Conservation (phyloP, 2,888 invertebrate genomes). For the Drepanosiphum platanoidis region DNA sequence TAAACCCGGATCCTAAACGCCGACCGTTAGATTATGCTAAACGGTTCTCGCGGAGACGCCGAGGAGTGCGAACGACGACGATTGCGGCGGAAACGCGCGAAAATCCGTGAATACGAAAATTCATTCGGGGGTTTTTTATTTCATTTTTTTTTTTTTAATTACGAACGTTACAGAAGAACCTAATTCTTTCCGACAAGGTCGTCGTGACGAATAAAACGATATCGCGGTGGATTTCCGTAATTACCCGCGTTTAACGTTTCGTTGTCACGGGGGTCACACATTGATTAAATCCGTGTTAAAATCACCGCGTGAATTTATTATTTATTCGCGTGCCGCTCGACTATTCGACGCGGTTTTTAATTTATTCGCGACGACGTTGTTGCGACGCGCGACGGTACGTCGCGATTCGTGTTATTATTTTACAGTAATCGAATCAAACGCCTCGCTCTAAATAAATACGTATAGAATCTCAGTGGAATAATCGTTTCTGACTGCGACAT, state of each 20-base stretch:
- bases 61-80: neutral
- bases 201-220: neutral
- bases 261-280: neutral
- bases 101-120: no score
- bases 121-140: neutral
- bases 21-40: neutral
- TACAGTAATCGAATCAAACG: no score
- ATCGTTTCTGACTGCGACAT: no score
- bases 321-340: neutral
- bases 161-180: no score
- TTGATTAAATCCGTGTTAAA: neutral
- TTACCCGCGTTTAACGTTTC: no score
- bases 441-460: no score
- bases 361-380: no score
- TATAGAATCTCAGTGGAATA: no score
- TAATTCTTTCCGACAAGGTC: neutral
- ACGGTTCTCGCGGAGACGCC: neutral
- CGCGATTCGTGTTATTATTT: no score
- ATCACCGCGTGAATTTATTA: neutral
- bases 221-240: neutral
- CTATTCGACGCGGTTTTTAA: no score
- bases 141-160: no score
- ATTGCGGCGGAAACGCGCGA: neutral
- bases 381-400: no score
- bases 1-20: neutral